Conservation (phyloP, 1,140 invertebrate species). For the Pseudomyrmex pallidus region DNA sequence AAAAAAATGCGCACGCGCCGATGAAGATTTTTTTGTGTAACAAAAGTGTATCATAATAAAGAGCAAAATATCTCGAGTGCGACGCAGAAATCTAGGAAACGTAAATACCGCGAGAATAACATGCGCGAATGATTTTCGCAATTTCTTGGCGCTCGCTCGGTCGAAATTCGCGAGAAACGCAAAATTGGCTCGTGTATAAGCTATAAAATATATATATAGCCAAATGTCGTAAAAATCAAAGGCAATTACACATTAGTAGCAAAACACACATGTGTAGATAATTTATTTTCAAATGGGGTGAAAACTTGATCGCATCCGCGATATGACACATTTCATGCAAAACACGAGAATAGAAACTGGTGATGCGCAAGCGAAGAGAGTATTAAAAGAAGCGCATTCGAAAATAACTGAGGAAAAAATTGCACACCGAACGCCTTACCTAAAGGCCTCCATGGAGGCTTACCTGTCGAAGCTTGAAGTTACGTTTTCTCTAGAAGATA, state of each 20-base stretch:
- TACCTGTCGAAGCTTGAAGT: slow-evolving; percentile 81
- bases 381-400: slow-evolving; percentile 1
- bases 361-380: slow-evolving; percentile 47
- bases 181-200: neutral
- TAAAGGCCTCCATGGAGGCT: slow-evolving; percentile 66
- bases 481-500: slow-evolving; percentile 80
- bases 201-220: neutral
- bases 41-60: neutral
- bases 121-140: slow-evolving; percentile 2
- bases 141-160: neutral
- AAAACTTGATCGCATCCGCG: neutral
- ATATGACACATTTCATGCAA: slow-evolving; percentile 40
- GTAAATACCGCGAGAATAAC: neutral
- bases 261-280: neutral
- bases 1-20: too few relatives aligned
- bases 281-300: neutral
- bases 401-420: slow-evolving; percentile 35
- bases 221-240: too few relatives aligned
- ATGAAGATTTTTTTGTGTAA: neutral
- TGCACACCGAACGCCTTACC: slow-evolving; percentile 64
- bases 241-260: neutral
- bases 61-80: neutral
- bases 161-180: neutral
- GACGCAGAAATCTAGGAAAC: neutral
- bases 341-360: slow-evolving; percentile 35